Conservation (phyloP, 2,888 invertebrate genomes). For the Lymantria dispar region DNA sequence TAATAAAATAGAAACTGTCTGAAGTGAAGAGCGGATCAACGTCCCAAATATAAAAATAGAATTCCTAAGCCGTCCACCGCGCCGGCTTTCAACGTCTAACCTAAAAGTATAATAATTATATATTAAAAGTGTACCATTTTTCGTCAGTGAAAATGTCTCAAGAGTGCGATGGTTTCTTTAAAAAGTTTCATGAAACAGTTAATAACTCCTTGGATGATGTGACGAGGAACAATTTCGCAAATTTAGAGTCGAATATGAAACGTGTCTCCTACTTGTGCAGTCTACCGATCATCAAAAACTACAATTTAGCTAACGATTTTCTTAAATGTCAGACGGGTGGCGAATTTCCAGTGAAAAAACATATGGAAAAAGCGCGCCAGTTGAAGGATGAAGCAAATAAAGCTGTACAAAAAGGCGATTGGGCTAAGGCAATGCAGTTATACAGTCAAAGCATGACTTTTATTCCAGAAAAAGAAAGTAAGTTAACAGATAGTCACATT, state of each 20-base stretch:
- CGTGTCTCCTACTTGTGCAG: constrained; percentile 84
- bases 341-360: constrained; percentile 76
- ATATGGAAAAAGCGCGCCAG: constrained; percentile 81
- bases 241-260: constrained; percentile 84
- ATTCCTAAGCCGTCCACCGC: constrained; percentile 46
- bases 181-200: constrained; percentile 84
- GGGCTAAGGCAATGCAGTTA: constrained; percentile 84
- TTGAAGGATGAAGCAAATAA: constrained; percentile 88
- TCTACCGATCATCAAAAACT: constrained; percentile 75
- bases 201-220: constrained; percentile 79
- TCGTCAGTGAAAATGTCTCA: constrained; percentile 52
- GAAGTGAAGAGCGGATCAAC: constrained; percentile 58
- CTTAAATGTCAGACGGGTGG: constrained; percentile 57
- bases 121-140: constrained; percentile 24
- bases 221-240: constrained; percentile 84
- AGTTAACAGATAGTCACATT: constrained; percentile 38
- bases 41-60: constrained; percentile 74
- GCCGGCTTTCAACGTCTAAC: constrained; percentile 60
- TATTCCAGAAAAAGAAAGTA: constrained; percentile 87
- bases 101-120: constrained; percentile 36
- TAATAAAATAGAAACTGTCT: constrained; percentile 40
- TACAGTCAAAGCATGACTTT: constrained; percentile 87
- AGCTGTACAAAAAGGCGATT: constrained; percentile 87
- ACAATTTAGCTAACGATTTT: constrained; percentile 69
- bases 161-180: constrained; percentile 80